phyloP scores from a whole-genome alignment of 2,888 invertebrate genomes.

The Mythimna lalbum region DNA sequence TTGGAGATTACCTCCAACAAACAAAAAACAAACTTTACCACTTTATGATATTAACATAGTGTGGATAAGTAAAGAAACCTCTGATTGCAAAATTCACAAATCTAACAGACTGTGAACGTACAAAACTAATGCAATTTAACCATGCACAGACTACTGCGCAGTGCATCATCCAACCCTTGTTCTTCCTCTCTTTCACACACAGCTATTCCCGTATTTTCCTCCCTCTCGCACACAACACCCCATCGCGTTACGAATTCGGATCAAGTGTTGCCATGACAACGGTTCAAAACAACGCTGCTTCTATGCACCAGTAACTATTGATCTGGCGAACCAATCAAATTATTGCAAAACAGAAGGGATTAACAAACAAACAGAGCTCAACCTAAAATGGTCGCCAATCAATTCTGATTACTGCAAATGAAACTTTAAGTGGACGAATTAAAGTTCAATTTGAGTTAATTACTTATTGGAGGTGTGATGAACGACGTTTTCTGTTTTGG shows the following conservation, averaged over 20 bases:
- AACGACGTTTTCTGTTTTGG: slow-evolving; percentile 56
- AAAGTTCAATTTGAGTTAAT: slow-evolving; percentile 82
- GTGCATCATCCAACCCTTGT: slow-evolving; percentile 80
- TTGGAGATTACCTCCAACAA: too few species aligned
- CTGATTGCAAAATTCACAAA: slow-evolving; percentile 44
- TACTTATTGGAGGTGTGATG: slow-evolving; percentile 59
- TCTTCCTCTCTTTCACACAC: slow-evolving; percentile 66
- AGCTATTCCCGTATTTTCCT: slow-evolving; percentile 50
- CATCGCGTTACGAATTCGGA: slow-evolving; percentile 76
- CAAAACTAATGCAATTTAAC: slow-evolving; percentile 85
- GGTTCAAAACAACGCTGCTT: slow-evolving; percentile 80
- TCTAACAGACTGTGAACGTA: slow-evolving; percentile 53
- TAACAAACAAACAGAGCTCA: slow-evolving; percentile 70
- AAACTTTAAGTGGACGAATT: slow-evolving; percentile 77
- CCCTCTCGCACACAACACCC: slow-evolving; percentile 77
- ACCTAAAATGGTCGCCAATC: slow-evolving; percentile 69
- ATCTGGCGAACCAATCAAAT: slow-evolving; percentile 67
- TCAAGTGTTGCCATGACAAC: slow-evolving; percentile 85
- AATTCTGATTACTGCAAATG: slow-evolving; percentile 75
- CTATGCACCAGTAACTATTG: slow-evolving; percentile 75
- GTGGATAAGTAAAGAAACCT: not conserved
- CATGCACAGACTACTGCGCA: slow-evolving; percentile 79
- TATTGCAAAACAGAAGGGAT: slow-evolving; percentile 54
- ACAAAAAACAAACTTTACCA: too few species aligned
- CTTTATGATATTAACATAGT: too few species aligned